These are phyloP conservation scores for Scalopus aquaticus DNA, from an alignment of 2,113 vertebrate genomes.

Conservation along the genomic window DNA sequence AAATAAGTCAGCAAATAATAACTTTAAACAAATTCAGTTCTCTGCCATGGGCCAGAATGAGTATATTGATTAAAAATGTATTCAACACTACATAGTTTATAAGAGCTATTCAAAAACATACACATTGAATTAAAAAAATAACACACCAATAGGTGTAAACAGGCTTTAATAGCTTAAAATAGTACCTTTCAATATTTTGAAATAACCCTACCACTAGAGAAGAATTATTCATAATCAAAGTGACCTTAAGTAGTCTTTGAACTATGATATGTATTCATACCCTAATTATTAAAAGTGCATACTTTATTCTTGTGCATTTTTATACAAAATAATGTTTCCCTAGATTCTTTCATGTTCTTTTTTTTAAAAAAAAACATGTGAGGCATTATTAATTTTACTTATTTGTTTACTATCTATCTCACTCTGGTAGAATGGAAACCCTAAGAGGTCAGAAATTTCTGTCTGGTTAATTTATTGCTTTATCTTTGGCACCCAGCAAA, in stretches of 20 bases:
- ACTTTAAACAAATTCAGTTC: not conserved
- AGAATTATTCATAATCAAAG: not conserved
- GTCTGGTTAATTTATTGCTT: not conserved
- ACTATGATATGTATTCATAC: not conserved
- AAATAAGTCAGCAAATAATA: not conserved
- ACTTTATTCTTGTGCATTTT: not conserved
- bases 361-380: not conserved
- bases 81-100: not conserved
- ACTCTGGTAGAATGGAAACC: not conserved
- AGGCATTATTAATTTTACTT: not conserved
- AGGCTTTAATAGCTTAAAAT: not conserved
- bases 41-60: not conserved
- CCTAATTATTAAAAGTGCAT: not conserved
- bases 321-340: not conserved
- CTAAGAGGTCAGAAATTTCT: not conserved
- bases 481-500: not conserved
- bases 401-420: not conserved
- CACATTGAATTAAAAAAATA: not conserved
- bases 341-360: not conserved
- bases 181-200: not conserved
- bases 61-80: not conserved
- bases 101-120: not conserved
- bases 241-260: not conserved
- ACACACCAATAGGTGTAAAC: not conserved
- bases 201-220: not conserved